phyloP scores from a whole-genome alignment of 2,797 vertebrate species.

The Trematomus bernacchii region DNA sequence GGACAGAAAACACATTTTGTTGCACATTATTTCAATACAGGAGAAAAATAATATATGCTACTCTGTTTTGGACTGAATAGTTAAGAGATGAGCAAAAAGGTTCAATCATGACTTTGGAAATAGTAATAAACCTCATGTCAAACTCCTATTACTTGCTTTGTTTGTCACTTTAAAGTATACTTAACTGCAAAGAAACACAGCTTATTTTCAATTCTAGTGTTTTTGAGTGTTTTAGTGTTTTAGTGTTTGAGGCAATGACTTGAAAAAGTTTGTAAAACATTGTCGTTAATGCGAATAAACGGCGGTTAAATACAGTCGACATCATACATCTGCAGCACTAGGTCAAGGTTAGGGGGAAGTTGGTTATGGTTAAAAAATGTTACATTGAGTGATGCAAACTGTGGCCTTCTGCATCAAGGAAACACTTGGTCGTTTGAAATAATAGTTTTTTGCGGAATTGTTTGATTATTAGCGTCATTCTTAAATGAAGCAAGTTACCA shows the following conservation, averaged over 20 bases:
- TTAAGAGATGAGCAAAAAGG: background rate
- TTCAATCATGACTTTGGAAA: background rate
- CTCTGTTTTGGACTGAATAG: too few relatives aligned
- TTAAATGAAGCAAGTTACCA: too few relatives aligned
- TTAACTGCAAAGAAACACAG: background rate
- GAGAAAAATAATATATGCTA: background rate
- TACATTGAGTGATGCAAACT: too few relatives aligned
- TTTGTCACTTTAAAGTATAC: too few relatives aligned
- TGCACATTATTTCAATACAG: conserved; percentile 5
- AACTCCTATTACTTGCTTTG: background rate
- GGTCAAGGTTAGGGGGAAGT: background rate
- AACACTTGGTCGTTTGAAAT: background rate
- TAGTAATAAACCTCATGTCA: background rate
- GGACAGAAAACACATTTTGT: conserved; percentile 2
- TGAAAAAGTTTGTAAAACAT: background rate
- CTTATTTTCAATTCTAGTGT: background rate
- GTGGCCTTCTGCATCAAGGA: too few relatives aligned
- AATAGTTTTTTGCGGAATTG: too few relatives aligned
- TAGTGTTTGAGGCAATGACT: too few relatives aligned
- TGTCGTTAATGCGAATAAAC: background rate
- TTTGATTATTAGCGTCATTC: too few relatives aligned
- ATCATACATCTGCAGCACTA: background rate
- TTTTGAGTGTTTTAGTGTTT: too few relatives aligned
- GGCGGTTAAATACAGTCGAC: background rate
- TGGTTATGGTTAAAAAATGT: too few relatives aligned